Base-by-base conservation (phyloP, 2,113 vertebrate genomes). In the Glareola pratincola region DNA sequence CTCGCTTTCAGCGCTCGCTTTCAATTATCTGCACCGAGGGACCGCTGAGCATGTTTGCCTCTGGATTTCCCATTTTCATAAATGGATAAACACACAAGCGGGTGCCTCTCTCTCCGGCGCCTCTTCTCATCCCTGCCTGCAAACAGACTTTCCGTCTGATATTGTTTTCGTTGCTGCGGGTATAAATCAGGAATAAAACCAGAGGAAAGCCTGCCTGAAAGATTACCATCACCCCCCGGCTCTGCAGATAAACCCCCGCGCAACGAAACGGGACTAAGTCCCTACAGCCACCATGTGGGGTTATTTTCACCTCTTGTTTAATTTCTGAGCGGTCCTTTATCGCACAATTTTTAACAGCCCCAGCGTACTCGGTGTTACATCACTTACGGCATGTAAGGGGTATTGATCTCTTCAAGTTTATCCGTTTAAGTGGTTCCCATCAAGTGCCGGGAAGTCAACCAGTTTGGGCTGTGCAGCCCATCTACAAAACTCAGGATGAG, bases 321-420 rank as follows among this genome's bases (percentile, higher is more conserved):
- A 96, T 95, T 97, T 96, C 85, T 64, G 78, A 94, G 95, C 53
- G 83, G 48, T 84, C 63, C 19, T 93, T 96, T 95, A 93, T 26
- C 0, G 0, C 82, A 78, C 85, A 92, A 69, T 54, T 93, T 96
- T 95, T 94, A 97, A 95, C 89, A 93, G 94, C 80, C 89, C 96
- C 59, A 82, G 82, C 97, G 96, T 77, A 94, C 92, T 75, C 0
- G 0, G 74, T 82, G 77, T 92, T 97, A 85, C 90, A 94, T 96
- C 97, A 96, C 93, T 98, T 97, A 94, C 3, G 90, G 72, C 30
- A 63, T 8, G 37, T 90, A 88, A 94, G 81, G 82, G 62, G 80
- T 95, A 98, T 97, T 96, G 98, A 98, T 98, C 95, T 95, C 96
- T 88, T 91, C 95, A 45, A 41, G 90, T 92, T 93, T 91, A 95